phyloP scores from a whole-genome alignment of 2,797 vertebrate species.

The Neosilurus hyrtlii region DNA sequence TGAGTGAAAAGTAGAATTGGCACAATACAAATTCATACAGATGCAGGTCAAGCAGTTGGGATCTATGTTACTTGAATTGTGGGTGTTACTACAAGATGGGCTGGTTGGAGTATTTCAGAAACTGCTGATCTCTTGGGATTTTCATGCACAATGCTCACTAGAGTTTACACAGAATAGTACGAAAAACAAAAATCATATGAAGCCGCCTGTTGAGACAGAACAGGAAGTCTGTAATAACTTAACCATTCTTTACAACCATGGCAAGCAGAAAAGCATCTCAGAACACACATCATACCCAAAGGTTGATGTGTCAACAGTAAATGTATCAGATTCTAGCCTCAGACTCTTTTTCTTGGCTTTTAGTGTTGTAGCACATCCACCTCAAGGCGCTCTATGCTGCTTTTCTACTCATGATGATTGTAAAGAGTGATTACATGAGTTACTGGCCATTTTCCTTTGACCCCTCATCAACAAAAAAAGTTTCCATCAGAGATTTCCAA shows the following conservation, averaged over 20 bases:
- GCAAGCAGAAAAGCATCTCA: too few relatives aligned
- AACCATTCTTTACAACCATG: too few relatives aligned
- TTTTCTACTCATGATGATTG: neutral
- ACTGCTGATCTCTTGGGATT: neutral
- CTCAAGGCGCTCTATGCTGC: neutral
- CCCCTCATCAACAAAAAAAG: too few relatives aligned
- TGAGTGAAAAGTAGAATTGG: too few relatives aligned
- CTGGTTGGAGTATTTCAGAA: neutral
- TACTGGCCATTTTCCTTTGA: neutral
- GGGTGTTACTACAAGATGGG: neutral
- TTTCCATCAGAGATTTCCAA: too few relatives aligned
- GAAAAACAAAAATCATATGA: neutral
- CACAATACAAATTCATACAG: neutral
- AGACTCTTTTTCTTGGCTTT: too few relatives aligned
- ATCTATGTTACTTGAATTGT: neutral
- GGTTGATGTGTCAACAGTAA: too few relatives aligned
- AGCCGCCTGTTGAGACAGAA: too few relatives aligned
- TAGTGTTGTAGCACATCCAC: neutral
- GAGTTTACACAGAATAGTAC: neutral
- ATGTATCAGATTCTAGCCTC: too few relatives aligned
- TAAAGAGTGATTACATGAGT: neutral
- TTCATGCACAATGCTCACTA: too few relatives aligned
- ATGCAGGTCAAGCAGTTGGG: neutral
- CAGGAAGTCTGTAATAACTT: too few relatives aligned
- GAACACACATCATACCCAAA: too few relatives aligned